phyloP scores from a whole-genome alignment of 2,797 vertebrate genomes.

The Danio kyathit region DNA sequence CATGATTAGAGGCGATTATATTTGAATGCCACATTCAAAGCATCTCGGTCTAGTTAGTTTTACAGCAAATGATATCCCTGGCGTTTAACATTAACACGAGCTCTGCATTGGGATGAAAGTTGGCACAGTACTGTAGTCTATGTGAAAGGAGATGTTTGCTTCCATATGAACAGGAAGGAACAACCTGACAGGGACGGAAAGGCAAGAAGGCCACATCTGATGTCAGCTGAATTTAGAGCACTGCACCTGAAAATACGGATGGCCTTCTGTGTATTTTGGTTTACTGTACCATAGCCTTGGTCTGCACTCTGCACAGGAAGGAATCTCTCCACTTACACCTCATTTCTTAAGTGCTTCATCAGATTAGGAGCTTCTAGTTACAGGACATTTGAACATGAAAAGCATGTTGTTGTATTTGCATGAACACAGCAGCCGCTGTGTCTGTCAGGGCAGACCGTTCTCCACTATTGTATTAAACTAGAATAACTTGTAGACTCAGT shows the following conservation, averaged over 20 bases:
- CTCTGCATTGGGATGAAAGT: neutral
- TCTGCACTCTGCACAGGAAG: neutral
- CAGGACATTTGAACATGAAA: slow-evolving; percentile 27
- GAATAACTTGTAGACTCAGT: slow-evolving; percentile 44
- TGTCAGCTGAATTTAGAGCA: slow-evolving; percentile 12
- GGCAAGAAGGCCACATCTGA: slow-evolving; percentile 45
- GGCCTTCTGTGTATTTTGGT: slow-evolving; percentile 2
- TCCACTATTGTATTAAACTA: slow-evolving; percentile 44
- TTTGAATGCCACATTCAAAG: slow-evolving; percentile 49
- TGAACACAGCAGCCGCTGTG: neutral
- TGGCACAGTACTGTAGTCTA: neutral
- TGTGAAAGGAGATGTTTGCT: slow-evolving; percentile 46
- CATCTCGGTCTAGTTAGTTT: neutral
- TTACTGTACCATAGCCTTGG: slow-evolving; percentile 2
- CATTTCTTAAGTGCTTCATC: neutral
- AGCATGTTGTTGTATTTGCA: slow-evolving; percentile 32
- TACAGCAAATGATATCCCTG: neutral
- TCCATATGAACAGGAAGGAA: slow-evolving; percentile 76
- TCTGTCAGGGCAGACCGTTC: neutral
- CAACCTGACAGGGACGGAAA: slow-evolving; percentile 72
- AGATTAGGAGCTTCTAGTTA: slow-evolving; percentile 17
- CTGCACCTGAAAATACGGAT: neutral
- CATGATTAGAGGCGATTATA: slow-evolving; percentile 1
- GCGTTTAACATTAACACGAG: neutral
- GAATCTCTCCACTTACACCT: neutral